Conservation (phyloP, 2,888 invertebrate species). For the Polydrusus tereticollis region DNA sequence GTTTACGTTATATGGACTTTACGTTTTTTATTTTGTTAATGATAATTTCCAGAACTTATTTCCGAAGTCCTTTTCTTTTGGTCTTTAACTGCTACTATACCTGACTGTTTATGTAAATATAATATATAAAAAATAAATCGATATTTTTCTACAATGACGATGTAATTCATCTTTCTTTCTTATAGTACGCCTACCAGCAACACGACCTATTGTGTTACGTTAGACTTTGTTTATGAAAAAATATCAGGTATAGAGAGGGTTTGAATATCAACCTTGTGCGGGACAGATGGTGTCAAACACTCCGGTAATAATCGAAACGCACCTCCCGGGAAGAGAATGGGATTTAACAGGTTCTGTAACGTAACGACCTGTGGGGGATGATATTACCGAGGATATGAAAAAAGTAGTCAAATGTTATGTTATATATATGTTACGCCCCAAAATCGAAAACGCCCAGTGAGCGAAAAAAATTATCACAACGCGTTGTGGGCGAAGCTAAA, state of each 20-base stretch:
- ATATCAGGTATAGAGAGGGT: constrained; percentile 45
- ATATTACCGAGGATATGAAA: constrained; percentile 21
- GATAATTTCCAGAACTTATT: background rate
- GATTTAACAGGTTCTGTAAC: constrained; percentile 56
- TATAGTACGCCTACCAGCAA: constrained; percentile 8
- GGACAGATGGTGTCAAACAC: constrained; percentile 65
- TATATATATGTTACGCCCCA: no score
- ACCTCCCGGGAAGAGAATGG: constrained; percentile 63
- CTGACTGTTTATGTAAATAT: no score
- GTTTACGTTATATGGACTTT: background rate
- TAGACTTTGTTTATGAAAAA: constrained; percentile 28
- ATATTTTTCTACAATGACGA: background rate
- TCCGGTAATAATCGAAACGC: constrained; percentile 62
- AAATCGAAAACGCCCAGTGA: no score
- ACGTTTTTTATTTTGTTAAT: background rate
- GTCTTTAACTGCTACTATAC: no score
- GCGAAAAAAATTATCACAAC: no score
- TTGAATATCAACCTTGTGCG: constrained; percentile 57
- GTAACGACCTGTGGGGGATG: constrained; percentile 53
- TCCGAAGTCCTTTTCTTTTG: no score
- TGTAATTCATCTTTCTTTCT: background rate
- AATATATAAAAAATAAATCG: no score
- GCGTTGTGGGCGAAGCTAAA: no score
- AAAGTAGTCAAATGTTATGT: no score
- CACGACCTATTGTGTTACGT: constrained; percentile 2